Base-by-base conservation (phyloP, 2,797 vertebrate species). In the Oreortyx pictus region DNA sequence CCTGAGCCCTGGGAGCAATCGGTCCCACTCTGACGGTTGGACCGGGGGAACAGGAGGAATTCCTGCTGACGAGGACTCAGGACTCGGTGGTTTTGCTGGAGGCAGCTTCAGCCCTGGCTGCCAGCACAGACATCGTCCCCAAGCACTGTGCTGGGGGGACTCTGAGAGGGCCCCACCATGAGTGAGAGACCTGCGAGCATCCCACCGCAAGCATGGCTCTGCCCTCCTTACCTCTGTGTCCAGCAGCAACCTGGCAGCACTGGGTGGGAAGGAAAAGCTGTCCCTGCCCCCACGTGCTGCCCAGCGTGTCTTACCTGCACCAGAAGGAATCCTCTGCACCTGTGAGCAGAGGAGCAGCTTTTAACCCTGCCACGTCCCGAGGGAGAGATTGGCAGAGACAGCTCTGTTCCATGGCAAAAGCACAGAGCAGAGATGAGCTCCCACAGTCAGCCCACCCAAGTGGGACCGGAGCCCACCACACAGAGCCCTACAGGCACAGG, bases 61-160 rank as follows among this genome's bases (percentile, higher is more conserved):
- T 65, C 65, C 9, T 56, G 14, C 50, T 59, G 43, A 9, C 56
- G 62, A 37, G 37, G 37, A 37, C 35, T n/a, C n/a, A 37, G 37
- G 37, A 37, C 35, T n/a, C n/a, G 13, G 5, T 19, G 29, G 13
- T 33, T 62, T 50, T 46, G 7, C 57, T 47, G 46, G 61, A 50
- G 27, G 37, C n/a, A 52, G 13, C 71, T 41, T 5, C 24, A 73
- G 49, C 68, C 62, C 77, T n/a, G 73, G 11, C 8, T 33, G 25
- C 56, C 52, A 49, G 41, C 22, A 19, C 7, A 7, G 12, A 23
- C 8, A 13, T 27, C 29, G 19, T 18, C 20, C 31, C 23, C 52
- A 27, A 1, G 22, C 11, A 44, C 16, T 1, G 35, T 24, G 19
- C 8, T 0, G 3, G 31, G 5, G 68, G 11, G 10, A 67, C 24